Evolutionary conservation across 2,888 invertebrate species (phyloP), one percentile per base, ranked within the genome.

Genomic region (Noctua comes): DNA sequence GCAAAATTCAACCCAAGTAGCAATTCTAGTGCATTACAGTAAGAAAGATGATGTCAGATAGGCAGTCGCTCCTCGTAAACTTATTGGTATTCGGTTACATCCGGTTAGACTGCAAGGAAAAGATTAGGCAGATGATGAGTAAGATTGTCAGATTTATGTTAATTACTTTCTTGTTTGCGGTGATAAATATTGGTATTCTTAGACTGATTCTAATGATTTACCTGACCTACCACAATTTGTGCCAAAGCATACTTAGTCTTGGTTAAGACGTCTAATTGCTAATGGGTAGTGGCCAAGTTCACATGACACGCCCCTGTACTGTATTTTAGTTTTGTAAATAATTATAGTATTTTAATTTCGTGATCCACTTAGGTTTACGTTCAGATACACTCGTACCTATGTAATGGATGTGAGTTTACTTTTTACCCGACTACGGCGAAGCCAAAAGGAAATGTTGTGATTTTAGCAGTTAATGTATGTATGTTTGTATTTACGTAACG

Each of bases 211-310:
- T 57, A n/a, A 48, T 48, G 11, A 36, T n/a, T n/a, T 18, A 11
- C 46, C 57, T 69, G 80, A 79, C 68, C 69, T 69, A 57, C 24
- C 65, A 13, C 80, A 80, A 75, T 27, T 31, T 75, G 40, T 59
- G 48, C 18, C 10, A 31, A n/a, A 68, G n/a, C 11, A 36, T 36
- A 36, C 5, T 5, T 36, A 24, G 48, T 74, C 27, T 51, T 57
- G n/a, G 4, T 11, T 27, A 18, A 48, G 27, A 43, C 31, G 21
- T 24, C 13, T 24, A 18, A 11, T 54, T 68, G 43, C n/a, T 51
- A 46, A 79, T 68, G 18, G 5, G n/a, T n/a, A 5, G 18, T 48
- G 48, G 36, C 27, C 65, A 36, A 27, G 31, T 81, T 81, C 72
- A 51, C 72, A 46, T 24, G 62, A 36, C 24, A 62, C 66, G 79